Evolutionary conservation across 2,797 vertebrate genomes (phyloP).

Genomic region (Oophaga sylvatica): DNA sequence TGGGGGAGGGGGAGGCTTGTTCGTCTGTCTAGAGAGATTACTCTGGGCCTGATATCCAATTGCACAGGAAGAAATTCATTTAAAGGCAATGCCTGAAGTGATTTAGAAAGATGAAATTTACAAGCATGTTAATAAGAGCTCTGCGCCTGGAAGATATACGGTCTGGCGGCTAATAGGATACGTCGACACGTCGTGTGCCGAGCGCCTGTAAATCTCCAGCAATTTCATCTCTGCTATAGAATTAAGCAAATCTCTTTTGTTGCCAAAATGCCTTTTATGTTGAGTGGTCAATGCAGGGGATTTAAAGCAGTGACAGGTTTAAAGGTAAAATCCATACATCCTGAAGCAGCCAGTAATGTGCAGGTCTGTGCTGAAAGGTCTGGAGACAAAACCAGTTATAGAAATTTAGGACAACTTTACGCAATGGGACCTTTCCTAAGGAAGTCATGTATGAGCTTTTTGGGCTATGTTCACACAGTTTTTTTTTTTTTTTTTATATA

Average conservation of each 20-base stretch:
- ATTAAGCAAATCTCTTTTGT: neutral
- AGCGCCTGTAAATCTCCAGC: conserved; percentile 14
- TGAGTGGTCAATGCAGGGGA: neutral
- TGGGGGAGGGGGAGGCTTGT: neutral
- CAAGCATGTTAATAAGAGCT: conserved; percentile 44
- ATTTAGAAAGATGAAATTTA: conserved; percentile 44
- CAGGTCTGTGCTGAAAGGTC: neutral
- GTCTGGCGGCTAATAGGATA: conserved; percentile 35
- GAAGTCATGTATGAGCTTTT: too few relatives aligned
- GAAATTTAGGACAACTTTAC: too few relatives aligned
- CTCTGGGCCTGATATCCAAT: conserved; percentile 13
- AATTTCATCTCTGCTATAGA: conserved; percentile 4
- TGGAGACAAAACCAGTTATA: too few relatives aligned
- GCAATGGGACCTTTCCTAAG: too few relatives aligned
- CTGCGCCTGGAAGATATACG: conserved; percentile 23
- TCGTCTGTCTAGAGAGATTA: conserved; percentile 23
- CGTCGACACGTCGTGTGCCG: neutral
- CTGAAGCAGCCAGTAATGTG: neutral
- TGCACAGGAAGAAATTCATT: conserved; percentile 31
- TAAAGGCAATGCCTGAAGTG: conserved; percentile 25
- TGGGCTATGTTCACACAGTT: too few relatives aligned
- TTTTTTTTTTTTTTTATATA: too few relatives aligned
- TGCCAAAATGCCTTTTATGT: conserved; percentile 27
- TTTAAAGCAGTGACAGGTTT: neutral
- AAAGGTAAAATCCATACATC: neutral